Evolutionary conservation across 2,888 invertebrate species (phyloP).

Genomic region (Pandemis heparana): DNA sequence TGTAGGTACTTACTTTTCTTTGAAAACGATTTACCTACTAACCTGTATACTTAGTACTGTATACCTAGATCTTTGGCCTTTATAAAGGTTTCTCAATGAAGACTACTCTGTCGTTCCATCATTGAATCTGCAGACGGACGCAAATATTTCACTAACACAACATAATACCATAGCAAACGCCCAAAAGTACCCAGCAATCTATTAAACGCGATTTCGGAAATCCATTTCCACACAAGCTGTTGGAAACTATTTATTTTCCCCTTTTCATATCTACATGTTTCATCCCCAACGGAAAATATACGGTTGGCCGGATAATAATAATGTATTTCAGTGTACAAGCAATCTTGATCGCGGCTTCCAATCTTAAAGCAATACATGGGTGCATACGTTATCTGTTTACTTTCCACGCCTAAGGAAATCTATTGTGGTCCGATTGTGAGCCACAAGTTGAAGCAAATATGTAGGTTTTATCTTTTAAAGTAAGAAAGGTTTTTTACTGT

Average conservation of each 20-base stretch:
- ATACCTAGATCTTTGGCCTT: too few species aligned
- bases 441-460: too few species aligned
- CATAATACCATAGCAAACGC: neutral
- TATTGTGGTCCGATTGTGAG: neutral
- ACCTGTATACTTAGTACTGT: too few species aligned
- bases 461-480: too few species aligned
- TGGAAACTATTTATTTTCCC: conserved; percentile 6
- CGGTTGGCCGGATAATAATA: conserved; percentile 10
- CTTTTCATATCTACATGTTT: neutral
- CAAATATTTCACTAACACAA: neutral
- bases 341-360: conserved; percentile 6
- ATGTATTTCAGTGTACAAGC: conserved; percentile 11
- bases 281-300: neutral
- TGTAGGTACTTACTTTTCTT: too few species aligned
- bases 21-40: too few species aligned
- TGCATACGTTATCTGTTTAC: neutral
- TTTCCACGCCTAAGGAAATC: neutral
- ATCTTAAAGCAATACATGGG: conserved; percentile 7
- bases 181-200: neutral
- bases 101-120: too few species aligned
- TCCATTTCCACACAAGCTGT: neutral
- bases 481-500: too few species aligned
- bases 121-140: neutral
- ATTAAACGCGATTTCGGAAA: conserved; percentile 4
- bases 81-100: too few species aligned